These are phyloP conservation scores for Aphelenchoides avenae DNA, from an alignment of 1,140 invertebrate genomes.

Conservation along the genomic window DNA sequence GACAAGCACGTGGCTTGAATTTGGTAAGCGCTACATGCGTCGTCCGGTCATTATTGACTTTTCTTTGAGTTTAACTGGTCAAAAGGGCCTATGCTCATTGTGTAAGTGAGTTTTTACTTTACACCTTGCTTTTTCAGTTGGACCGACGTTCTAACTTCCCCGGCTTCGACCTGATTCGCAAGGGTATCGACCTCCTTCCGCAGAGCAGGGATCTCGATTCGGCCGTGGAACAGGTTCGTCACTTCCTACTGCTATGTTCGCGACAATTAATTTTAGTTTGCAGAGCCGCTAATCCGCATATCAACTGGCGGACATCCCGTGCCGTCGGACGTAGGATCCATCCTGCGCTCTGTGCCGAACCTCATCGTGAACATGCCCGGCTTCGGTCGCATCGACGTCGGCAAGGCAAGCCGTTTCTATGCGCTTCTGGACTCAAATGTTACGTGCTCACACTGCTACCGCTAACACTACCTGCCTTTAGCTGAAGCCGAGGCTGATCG, in stretches of 20 bases:
- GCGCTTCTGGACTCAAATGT: slow-evolving; percentile 4
- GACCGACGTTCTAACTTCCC: no score
- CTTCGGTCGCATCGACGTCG: slow-evolving; percentile 51
- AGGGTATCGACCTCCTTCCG: no score
- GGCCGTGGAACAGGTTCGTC: slow-evolving; percentile 28
- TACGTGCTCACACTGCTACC: slow-evolving; percentile 7
- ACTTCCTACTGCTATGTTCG: slow-evolving; percentile 6
- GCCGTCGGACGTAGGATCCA: slow-evolving; percentile 39
- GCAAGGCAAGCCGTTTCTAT: slow-evolving; percentile 31
- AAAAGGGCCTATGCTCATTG: no score
- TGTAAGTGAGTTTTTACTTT: no score
- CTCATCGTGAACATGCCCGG: slow-evolving; percentile 56
- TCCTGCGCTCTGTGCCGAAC: slow-evolving; percentile 48
- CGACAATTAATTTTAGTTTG: slow-evolving; percentile 35
- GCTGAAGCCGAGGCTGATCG: slow-evolving; percentile 42
- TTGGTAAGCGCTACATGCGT: no score
- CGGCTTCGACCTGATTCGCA: no score
- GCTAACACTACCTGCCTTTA: slow-evolving; percentile 15
- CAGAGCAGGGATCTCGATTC: slow-evolving; percentile 20
- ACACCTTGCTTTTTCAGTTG: no score
- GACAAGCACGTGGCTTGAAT: no score
- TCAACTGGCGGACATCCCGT: slow-evolving; percentile 41
- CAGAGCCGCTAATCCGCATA: slow-evolving; percentile 47
- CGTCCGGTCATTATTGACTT: no score
- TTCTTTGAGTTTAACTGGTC: no score